Conservation (phyloP, 2,113 vertebrate species). For the Cercopithecus mona region DNA sequence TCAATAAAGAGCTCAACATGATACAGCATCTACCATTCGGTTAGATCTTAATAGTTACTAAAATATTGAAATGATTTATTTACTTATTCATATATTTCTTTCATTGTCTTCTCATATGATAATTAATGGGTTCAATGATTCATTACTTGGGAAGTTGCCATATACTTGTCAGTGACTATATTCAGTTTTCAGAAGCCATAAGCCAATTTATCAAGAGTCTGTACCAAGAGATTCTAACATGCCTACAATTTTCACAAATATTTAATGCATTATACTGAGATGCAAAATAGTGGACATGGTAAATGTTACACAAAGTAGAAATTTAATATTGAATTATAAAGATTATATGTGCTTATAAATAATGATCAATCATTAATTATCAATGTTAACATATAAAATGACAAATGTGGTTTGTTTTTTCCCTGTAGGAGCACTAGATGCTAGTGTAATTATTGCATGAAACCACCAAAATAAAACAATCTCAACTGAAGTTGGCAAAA, state of each 20-base stretch:
- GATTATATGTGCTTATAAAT: neutral
- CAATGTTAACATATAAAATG: neutral
- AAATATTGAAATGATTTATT: slow-evolving; percentile 25
- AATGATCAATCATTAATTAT: neutral
- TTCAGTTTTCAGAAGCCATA: neutral
- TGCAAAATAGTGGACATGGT: neutral
- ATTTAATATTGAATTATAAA: neutral
- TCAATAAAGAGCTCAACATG: neutral
- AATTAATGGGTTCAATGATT: slow-evolving; percentile 16
- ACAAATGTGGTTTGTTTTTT: neutral
- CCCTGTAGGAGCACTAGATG: neutral
- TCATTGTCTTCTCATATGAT: slow-evolving; percentile 34
- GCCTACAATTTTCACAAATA: neutral
- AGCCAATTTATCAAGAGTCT: slow-evolving; percentile 7
- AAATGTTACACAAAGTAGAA: neutral
- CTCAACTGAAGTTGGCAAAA: neutral
- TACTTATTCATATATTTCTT: slow-evolving; percentile 14
- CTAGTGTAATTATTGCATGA: neutral
- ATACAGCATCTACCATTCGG: neutral
- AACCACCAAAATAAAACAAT: neutral
- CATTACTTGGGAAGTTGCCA: neutral
- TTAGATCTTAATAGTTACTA: slow-evolving; percentile 14
- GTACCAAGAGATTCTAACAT: neutral
- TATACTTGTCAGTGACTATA: neutral
- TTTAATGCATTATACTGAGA: neutral